A percentile compares a stretch with the other conserved stretches of the same genome.
Conservation (phyloP, 1,140 invertebrate genomes). For the Drosophila setifemur region DNA sequence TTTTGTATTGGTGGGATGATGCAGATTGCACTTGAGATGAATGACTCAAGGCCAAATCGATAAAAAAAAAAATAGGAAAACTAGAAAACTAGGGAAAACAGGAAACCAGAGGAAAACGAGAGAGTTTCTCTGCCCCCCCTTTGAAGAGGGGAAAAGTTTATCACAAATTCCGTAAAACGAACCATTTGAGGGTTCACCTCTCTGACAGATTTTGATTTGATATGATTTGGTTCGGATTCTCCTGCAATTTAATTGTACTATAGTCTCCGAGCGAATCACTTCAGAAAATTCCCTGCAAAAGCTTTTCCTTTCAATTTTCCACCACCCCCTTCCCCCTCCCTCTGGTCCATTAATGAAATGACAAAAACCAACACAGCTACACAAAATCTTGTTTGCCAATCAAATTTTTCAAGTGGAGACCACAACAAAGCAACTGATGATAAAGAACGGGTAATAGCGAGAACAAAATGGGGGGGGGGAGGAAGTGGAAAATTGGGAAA, state of each 20-base stretch:
- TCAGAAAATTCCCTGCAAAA: not conserved
- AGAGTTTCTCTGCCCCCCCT: not conserved
- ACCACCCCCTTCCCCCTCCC: not conserved
- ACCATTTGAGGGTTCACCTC: not conserved
- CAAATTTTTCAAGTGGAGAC: slow-evolving; percentile 46
- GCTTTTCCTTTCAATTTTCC: too few species aligned
- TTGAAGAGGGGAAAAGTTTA: too few species aligned
- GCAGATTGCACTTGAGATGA: too few species aligned
- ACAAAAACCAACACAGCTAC: slow-evolving; percentile 26
- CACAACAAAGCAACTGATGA: slow-evolving; percentile 33
- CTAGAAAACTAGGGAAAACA: too few species aligned
- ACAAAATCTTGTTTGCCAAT: slow-evolving; percentile 42
- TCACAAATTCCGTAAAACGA: not conserved
- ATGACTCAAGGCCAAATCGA: too few species aligned
- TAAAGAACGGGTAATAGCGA: slow-evolving; percentile 22
- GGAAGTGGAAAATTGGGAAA: not conserved
- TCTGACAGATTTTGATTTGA: not conserved
- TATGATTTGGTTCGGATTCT: not conserved
- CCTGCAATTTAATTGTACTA: slow-evolving; percentile 32
- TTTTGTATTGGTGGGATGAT: too few species aligned
- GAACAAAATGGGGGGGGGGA: not conserved
- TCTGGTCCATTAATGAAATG: slow-evolving; percentile 24
- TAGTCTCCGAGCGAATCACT: not conserved
- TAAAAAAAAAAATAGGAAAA: too few species aligned
- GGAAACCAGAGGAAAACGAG: too few species aligned